Evolutionary conservation across 2,113 vertebrate genomes (phyloP), one percentile per base, ranked within the genome.

Genomic region (Calyptomena viridis): DNA sequence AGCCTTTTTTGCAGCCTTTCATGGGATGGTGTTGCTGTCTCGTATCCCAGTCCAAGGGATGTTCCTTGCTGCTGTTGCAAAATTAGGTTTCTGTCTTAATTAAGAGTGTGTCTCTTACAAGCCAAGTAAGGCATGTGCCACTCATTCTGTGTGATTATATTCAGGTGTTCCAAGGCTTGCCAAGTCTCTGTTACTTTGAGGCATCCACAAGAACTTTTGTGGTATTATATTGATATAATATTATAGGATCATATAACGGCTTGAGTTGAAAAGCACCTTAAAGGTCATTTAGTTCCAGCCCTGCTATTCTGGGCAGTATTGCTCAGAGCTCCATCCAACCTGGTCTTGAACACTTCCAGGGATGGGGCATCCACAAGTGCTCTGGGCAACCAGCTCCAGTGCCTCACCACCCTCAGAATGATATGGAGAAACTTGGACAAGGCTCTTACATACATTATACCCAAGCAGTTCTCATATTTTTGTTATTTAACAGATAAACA

Each of bases 361-460:
- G 24, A 31, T 49, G 31, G 55, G 27, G 31, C 9, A 49, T 33
- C 31, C 47, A 12, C 39, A 62, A 0, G 14, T 47, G 21, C n/a
- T 27, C 11, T 47, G 30, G 39, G 25, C 5, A 19, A 0, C 6
- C 8, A 47, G 4, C 55, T 47, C 25, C 21, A 18, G 6, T 53
- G 55, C 39, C 14, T 62, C 21, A 40, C 9, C 14, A 19, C 5
- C 9, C 8, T 53, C 39, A 55, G 25, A 62, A 8, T 42, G 33
- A 16, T 12, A 9, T 1, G 7, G 39, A 24, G 28, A 68, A 56
- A 18, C 10, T 9, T 21, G 33, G 14, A 11, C 30, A 4, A 72
- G 22, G 30, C 2, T 56, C 10, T 35, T 64, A 3, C 2, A 12
- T 2, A 1, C 0, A 0, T 64, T 40, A 6, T 5, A 9, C 14